Evolutionary conservation across 2,888 invertebrate species (phyloP), one percentile per base, ranked within the genome.

Genomic region (Brenthis daphne): DNA sequence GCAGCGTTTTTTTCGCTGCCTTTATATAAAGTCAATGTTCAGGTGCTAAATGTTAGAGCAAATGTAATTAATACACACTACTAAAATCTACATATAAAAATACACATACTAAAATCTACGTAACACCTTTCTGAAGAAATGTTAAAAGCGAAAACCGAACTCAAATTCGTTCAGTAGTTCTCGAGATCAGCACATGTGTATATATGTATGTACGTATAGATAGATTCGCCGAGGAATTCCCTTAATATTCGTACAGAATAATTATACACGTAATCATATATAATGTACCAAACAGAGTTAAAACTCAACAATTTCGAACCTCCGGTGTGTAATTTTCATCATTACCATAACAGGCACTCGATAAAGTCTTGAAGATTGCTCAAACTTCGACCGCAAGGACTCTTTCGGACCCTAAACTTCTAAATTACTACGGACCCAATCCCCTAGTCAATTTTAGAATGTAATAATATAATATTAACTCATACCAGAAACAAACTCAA

Each of bases 361-460:
- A 61, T 16, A 61, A 60, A 50, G 61, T 33, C 51, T 61, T 37
- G 29, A 61, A 61, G 61, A 61, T 53, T 14, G 6, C 58, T 29
- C 8, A 29, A 61, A 61, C 61, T 61, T 53, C 51, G 51, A 53
- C 61, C 61, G 20, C 16, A 33, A 51, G 53, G 37, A 53, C 53
- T 50, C 61, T 53, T 61, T 61, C 37, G 37, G 51, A 53, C 61
- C 61, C 61, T 20, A 61, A 61, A 61, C 53, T 61, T 61, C 16
- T 16, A 61, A 61, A 53, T 61, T 53, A 61, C 20, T 24, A 13
- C 61, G 50, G 51, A 51, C 33, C 6, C n/a, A 61, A 61, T 53
- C 14, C 58, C n/a, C n/a, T 57, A 47, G 57, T 50, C 60, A 29
- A 60, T 60, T 60, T 33, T 60, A n/a, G 5, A 33, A 37, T 11